phyloP scores from a whole-genome alignment of 2,113 vertebrate genomes.

The Oncorhynchus nerka region DNA sequence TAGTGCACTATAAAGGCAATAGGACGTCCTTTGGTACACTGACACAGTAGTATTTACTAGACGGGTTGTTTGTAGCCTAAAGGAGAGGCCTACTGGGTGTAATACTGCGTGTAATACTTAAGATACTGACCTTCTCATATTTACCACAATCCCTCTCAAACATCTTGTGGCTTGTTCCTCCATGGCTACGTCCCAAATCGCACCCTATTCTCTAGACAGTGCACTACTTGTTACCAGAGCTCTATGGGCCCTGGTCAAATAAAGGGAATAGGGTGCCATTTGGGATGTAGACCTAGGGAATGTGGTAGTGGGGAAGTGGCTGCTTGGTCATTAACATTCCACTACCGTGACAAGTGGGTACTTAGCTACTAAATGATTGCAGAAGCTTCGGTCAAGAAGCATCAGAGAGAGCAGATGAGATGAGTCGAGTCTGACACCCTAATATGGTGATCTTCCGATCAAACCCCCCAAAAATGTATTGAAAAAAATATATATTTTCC shows the following conservation, averaged over 20 bases:
- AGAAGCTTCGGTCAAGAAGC: too few relatives aligned
- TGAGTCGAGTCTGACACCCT: not conserved
- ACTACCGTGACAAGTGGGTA: too few relatives aligned
- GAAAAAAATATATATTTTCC: not conserved
- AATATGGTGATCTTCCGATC: slow-evolving; percentile 2
- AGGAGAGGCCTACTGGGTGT: slow-evolving; percentile 20
- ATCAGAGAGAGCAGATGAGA: not conserved
- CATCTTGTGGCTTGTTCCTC: slow-evolving; percentile 38
- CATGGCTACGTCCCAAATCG: not conserved
- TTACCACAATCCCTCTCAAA: slow-evolving; percentile 40
- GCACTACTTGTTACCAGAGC: too few relatives aligned
- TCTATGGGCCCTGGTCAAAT: too few relatives aligned
- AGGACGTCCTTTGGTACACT: too few relatives aligned
- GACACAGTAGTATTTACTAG: not conserved
- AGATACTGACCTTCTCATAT: slow-evolving; percentile 31
- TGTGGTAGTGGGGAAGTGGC: too few relatives aligned
- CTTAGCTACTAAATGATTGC: too few relatives aligned
- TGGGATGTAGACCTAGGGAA: not conserved
- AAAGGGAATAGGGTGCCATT: too few relatives aligned
- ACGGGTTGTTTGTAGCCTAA: not conserved
- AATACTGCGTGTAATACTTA: slow-evolving; percentile 25
- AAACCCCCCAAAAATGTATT: not conserved
- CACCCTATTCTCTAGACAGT: too few relatives aligned
- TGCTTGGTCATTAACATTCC: too few relatives aligned
- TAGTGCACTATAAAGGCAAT: too few relatives aligned